Base-by-base conservation (phyloP, 2,113 vertebrate species). In the Emydocephalus ijimae region DNA sequence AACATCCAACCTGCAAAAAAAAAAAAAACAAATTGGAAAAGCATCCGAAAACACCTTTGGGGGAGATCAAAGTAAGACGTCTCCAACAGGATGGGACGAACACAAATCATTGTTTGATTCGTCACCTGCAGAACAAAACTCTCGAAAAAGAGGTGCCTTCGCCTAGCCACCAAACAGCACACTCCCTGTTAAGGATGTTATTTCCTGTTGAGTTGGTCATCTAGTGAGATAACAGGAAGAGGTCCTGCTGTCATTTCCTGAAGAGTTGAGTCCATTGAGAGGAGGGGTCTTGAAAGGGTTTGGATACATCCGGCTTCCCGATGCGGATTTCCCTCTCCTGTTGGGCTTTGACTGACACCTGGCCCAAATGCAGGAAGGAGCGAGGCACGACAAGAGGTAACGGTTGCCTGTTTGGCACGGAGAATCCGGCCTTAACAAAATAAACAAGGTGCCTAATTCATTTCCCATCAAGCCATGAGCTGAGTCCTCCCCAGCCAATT, bases 201-300 rank as follows among this genome's bases (percentile, higher is more conserved):
- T 97, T 96, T 97, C 97, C 96, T 96, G 95, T 93, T 52, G 93
- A 94, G 88, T 94, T 14, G 92, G 94, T 95, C 96, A 54, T 85
- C 89, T 81, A 94, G 92, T 95, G 90, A 96, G 97, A 97, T 97
- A 97, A 97, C 97, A 97, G 97, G 97, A 97, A 96, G 95, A 95
- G 95, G 94, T 96, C 95, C 93, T 92, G 64, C 92, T 96, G 96
- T 97, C 95, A 96, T 96, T 97, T 97, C 96, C 96, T 92, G 96
- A 95, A 96, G 92, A 93, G 93, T 92, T 94, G 85, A 93, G 93
- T 91, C 96, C 92, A 91, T 96, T 97, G 93, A 0, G 0, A 81
- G 91, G 93, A 92, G 64, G 85, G 94, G 85, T 92, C 92, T 85
- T 91, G 91, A 92, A 96, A 93, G 89, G 94, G 92, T 3, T 0